Evolutionary conservation across 1,140 invertebrate species (phyloP).

Genomic region (Semibalanus balanoides): DNA sequence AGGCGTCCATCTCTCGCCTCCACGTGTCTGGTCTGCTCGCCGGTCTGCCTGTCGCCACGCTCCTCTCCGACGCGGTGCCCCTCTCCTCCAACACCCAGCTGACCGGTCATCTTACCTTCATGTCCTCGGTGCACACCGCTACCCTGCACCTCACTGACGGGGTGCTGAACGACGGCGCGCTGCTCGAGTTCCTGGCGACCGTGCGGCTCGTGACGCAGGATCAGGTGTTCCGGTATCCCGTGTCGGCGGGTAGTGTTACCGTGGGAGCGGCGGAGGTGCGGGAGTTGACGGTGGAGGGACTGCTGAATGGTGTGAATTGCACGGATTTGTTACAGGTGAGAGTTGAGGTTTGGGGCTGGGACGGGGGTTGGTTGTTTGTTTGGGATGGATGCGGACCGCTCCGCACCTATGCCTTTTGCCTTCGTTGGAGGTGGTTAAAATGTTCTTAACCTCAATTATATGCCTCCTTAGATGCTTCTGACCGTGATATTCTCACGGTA

Average conservation of each 20-base stretch:
- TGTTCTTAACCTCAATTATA: too few species aligned
- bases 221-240: background rate
- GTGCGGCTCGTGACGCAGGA: background rate
- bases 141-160: background rate
- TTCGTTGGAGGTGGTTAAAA: too few species aligned
- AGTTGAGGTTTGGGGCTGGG: too few species aligned
- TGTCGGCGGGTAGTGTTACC: background rate
- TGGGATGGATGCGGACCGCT: too few species aligned
- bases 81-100: background rate
- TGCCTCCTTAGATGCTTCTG: too few species aligned
- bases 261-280: background rate
- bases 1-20: background rate
- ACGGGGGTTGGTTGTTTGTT: too few species aligned
- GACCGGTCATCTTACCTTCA: background rate
- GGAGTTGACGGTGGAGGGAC: background rate
- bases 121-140: too few species aligned
- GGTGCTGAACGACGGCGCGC: background rate
- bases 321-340: background rate
- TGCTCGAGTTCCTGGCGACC: background rate
- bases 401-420: too few species aligned
- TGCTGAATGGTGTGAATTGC: background rate
- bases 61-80: background rate
- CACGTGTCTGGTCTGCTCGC: background rate
- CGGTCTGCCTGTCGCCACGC: too few species aligned
- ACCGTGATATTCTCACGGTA: too few species aligned